A percentile compares a stretch with the other conserved stretches of the same genome.
phyloP scores from a whole-genome alignment of 2,888 invertebrate species.

The Amphipoea oculea region DNA sequence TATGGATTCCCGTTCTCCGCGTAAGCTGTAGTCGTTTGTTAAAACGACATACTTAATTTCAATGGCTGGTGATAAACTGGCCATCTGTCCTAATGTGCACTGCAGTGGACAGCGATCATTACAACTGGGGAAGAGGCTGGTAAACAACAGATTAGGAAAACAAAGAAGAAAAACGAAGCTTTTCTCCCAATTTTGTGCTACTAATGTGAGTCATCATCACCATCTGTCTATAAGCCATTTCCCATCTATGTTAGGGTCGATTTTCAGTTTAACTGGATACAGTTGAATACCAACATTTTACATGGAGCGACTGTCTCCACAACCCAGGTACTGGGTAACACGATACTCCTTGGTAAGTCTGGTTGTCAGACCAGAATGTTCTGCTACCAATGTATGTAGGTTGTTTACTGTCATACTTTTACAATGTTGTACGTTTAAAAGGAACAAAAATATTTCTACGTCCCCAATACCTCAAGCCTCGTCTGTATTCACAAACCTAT shows the following conservation, averaged over 20 bases:
- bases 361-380: neutral
- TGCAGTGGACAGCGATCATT: constrained; percentile 15
- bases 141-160: neutral
- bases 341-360: neutral
- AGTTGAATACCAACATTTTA: neutral
- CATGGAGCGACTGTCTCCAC: neutral
- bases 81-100: constrained; percentile 17
- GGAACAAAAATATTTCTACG: neutral
- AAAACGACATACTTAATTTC: constrained; percentile 40
- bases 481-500: constrained; percentile 18
- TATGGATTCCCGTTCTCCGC: constrained; percentile 32
- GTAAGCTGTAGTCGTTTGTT: constrained; percentile 38
- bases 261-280: too few species aligned
- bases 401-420: neutral
- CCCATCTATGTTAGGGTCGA: neutral
- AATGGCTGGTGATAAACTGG: constrained; percentile 32
- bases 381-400: neutral
- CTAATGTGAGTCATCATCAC: neutral
- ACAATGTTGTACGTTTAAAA: neutral
- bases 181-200: neutral
- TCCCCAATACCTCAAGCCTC: neutral
- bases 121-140: neutral
- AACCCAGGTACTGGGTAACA: neutral
- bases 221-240: neutral
- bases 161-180: neutral